Base-by-base conservation (phyloP, 1,140 invertebrate species). In the Brachionus manjavacas region DNA sequence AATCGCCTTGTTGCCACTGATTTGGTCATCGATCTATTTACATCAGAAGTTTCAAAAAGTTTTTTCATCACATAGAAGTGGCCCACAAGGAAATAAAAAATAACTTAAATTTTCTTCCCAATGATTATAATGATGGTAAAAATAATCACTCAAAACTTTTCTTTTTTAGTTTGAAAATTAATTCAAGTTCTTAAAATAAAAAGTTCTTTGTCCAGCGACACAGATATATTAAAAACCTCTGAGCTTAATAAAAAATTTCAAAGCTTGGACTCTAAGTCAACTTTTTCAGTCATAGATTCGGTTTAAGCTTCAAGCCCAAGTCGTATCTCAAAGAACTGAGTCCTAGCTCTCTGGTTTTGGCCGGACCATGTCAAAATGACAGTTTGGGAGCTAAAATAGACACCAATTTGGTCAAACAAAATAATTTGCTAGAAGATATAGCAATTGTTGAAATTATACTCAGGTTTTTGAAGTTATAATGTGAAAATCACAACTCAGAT, bases 401-500 rank as follows among this genome's bases (percentile, higher is more conserved):
- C 8, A 49, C 8, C 12, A 11, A 76, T 12, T 43, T 74, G 16
- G 12, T 46, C 41, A 49, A 60, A 31, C 39, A 68, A 31, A 80
- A 80, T 41, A 9, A 66, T 41, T 7, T 68, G 7, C 43, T 28
- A 6, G 79, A 81, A 0, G 97, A 97, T 91, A 93, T 99, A 41
- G 91, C 94, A 0, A 94, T 98, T 0, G 98, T 99, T 95, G 93
- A 95, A 88, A 96, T 96, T 3, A 97, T 99, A 84, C 91, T 99
- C 1, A 90, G 97, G 72, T 99, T 99, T 88, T 89, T 99, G 20
- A 97, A 99, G 89, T 91, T 99, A 6, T 91, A 99, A 0, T 99
- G 98, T 90, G 98, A 99, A 91, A 99, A 99, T 91, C 98, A 99
- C 88, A 99, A 99, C 90, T 92, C 93, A 2, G 93, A 96, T 85